These are phyloP conservation scores for Panthera leo DNA, from an alignment of 2,113 vertebrate species.

Conservation along the genomic window DNA sequence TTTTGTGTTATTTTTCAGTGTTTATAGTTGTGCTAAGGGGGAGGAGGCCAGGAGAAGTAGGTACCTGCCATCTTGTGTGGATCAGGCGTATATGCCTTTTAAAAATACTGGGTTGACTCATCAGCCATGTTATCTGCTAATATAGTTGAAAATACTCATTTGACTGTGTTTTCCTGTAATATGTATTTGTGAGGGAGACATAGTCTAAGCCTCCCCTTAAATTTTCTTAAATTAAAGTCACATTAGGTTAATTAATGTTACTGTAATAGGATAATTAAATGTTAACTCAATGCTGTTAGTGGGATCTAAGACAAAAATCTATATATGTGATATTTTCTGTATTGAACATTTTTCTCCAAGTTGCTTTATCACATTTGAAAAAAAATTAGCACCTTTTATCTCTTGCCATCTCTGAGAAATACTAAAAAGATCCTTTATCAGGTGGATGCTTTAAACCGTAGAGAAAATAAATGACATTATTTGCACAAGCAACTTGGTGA, in stretches of 20 bases:
- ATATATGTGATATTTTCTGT: constrained; percentile 16
- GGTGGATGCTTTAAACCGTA: background rate
- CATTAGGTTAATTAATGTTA: background rate
- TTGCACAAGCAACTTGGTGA: constrained; percentile 22
- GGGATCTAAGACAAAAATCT: constrained; percentile 17
- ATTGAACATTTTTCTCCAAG: constrained; percentile 16
- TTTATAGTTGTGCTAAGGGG: background rate
- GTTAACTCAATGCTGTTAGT: background rate
- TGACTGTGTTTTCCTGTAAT: background rate
- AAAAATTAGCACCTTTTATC: constrained; percentile 27
- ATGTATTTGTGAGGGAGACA: background rate
- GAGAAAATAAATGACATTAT: constrained; percentile 46
- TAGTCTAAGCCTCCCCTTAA: background rate
- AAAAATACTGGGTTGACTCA: background rate
- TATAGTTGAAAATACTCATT: constrained; percentile 17
- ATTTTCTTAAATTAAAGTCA: background rate
- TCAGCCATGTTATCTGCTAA: background rate
- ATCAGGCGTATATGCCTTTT: background rate
- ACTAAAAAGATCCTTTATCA: background rate
- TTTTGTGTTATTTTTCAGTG: background rate
- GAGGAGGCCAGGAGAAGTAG: background rate
- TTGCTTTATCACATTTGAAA: constrained; percentile 50
- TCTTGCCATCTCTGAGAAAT: constrained; percentile 29
- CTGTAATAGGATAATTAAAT: background rate
- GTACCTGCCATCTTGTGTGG: background rate